Conservation (phyloP, 2,888 invertebrate genomes). For the Stenodera caucasica region DNA sequence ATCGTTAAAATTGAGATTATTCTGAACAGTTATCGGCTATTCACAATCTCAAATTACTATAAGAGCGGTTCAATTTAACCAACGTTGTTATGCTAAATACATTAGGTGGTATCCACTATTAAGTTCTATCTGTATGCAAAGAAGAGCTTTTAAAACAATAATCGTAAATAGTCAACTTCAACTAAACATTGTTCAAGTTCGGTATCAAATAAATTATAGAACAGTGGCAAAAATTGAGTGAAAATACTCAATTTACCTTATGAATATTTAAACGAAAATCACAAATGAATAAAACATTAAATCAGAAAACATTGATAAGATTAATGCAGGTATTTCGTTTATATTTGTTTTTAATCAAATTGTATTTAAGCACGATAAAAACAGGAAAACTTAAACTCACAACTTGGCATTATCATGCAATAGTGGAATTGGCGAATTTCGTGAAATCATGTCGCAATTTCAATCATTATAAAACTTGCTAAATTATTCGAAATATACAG, state of each 20-base stretch:
- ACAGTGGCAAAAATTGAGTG: constrained; percentile 16
- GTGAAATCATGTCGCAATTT: neutral
- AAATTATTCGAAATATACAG: neutral
- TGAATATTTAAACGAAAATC: constrained; percentile 24
- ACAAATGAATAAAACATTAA: constrained; percentile 11
- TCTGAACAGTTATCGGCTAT: neutral
- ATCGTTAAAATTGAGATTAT: neutral
- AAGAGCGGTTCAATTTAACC: constrained; percentile 25
- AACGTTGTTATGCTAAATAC: constrained; percentile 28
- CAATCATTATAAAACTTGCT: neutral
- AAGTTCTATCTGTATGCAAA: constrained; percentile 38
- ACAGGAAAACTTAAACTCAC: neutral
- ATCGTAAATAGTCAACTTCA: constrained; percentile 26
- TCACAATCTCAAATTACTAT: constrained; percentile 24
- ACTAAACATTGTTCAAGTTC: constrained; percentile 23
- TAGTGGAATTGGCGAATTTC: neutral
- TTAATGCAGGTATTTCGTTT: constrained; percentile 1
- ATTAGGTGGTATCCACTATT: constrained; percentile 26
- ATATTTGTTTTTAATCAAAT: neutral
- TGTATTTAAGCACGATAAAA: neutral
- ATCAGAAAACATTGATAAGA: neutral
- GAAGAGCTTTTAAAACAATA: constrained; percentile 27
- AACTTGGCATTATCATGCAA: neutral
- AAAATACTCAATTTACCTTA: constrained; percentile 25
- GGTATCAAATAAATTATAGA: constrained; percentile 7